Evolutionary conservation across 2,797 vertebrate genomes (phyloP), one percentile per base, ranked within the genome.

Genomic region (Ptychobarbus kaznakovi): DNA sequence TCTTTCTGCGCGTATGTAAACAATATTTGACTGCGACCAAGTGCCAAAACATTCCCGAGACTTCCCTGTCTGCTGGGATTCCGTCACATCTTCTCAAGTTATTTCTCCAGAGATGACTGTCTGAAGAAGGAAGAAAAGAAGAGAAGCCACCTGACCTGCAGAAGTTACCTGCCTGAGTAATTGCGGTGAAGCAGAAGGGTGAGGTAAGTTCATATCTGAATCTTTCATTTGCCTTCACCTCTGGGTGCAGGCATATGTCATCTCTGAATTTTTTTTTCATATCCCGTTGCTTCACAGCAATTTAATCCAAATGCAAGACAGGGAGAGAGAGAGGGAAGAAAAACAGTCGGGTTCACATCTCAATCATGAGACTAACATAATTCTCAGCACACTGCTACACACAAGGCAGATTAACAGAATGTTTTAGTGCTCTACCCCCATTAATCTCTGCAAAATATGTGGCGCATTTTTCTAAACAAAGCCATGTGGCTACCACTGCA

Each of bases 301-400:
- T 49, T 6, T 35, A 87, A 87, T 91, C 91, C 92, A 93, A 93
- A 89, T 91, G 86, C 91, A 94, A 73, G 75, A 89, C 79, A 88
- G 73, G 77, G 83, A 90, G 72, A 74, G 79, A 69, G 84, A 91
- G 89, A 84, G 83, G 68, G 65, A 82, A 63, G 90, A 90, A 90
- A 93, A 92, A 91, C 89, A 92, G 90, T 93, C 85, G 81, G 76
- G 86, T 93, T 89, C 91, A 93, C 92, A 92, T 92, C 91, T 92
- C 88, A 90, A 93, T 95, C 95, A 95, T 94, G 92, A 91, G 95
- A 96, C 94, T 90, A 86, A 87, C 91, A 90, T 94, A 94, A 94
- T 93, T 93, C 92, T 94, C 75, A 76, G 87, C 90, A 90, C 88
- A 91, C 92, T 88, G 87, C 89, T 91, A 89, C 56, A 89, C 85